A percentile compares a stretch with the other conserved stretches of the same genome.
These are phyloP conservation scores for Actinemys pallida DNA, from an alignment of 2,113 vertebrate species.

Conservation along the genomic window DNA sequence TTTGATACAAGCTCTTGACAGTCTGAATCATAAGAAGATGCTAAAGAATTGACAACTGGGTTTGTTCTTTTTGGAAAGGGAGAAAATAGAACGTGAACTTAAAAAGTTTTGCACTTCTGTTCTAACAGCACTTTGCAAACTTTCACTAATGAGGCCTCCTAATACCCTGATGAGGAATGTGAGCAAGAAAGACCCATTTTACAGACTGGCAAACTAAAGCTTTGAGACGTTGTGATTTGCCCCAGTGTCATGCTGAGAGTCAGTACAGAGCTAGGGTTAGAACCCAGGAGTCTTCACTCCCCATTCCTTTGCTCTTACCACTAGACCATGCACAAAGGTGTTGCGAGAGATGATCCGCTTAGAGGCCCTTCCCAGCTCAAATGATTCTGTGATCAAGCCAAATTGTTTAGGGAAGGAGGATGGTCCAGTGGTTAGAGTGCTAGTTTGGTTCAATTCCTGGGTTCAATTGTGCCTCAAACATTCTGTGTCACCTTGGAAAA, in stretches of 20 bases:
- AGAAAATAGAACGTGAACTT: conserved; percentile 41
- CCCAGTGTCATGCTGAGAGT: not conserved
- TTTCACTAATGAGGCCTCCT: conserved; percentile 55
- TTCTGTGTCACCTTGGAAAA: not conserved
- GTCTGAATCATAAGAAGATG: conserved; percentile 37
- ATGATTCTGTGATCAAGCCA: not conserved
- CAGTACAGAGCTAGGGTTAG: not conserved
- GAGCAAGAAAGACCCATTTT: not conserved
- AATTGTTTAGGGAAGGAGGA: not conserved
- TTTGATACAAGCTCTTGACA: conserved; percentile 55
- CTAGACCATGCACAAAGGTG: not conserved
- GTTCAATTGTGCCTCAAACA: not conserved
- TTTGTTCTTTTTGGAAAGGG: conserved; percentile 37
- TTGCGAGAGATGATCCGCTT: accelerated
- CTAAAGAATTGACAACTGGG: not conserved
- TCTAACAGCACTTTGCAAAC: not conserved
- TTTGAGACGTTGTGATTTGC: not conserved
- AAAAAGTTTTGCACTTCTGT: conserved; percentile 8
- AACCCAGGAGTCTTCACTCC: not conserved
- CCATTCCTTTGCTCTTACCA: not conserved
- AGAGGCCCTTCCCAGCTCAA: accelerated
- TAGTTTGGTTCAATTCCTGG: not conserved
- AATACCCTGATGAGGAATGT: not conserved
- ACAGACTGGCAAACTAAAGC: not conserved
- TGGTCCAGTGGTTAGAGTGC: not conserved